phyloP scores from a whole-genome alignment of 53 echinoderm and acorn worm species.

The Patiria pectinifera region DNA sequence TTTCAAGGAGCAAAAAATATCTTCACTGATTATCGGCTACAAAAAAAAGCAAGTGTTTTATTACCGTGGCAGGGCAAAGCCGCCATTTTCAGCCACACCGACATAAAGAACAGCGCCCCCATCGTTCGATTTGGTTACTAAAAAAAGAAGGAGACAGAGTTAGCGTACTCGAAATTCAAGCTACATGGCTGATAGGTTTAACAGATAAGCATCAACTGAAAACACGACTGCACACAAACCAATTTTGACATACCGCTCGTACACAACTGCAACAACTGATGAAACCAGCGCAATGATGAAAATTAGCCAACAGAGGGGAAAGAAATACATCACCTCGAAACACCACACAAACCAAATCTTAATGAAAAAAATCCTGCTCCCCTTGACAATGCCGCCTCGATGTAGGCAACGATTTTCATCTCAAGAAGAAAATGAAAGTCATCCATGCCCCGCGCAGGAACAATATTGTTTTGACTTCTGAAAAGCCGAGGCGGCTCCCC shows the following conservation, averaged over 20 bases:
- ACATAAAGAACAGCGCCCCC: slow-evolving; percentile 42
- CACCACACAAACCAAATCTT: slow-evolving; percentile 41
- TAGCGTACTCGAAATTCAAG: background rate
- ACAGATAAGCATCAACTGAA: slow-evolving; percentile 5
- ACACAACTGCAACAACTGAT: slow-evolving; percentile 44
- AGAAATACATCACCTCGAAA: background rate
- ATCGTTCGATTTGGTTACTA: background rate
- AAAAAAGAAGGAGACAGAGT: background rate
- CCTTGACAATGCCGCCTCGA: slow-evolving; percentile 30
- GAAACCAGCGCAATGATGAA: slow-evolving; percentile 39
- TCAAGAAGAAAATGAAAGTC: slow-evolving; percentile 16
- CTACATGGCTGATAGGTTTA: background rate
- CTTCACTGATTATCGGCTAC: too few species aligned
- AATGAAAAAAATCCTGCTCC: slow-evolving; percentile 44
- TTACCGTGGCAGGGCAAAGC: too few species aligned
- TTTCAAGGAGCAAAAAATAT: too few species aligned
- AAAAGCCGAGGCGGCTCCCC: slow-evolving; percentile 56
- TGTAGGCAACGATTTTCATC: background rate
- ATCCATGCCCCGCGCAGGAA: background rate
- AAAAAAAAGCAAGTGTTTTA: too few species aligned
- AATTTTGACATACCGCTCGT: slow-evolving; percentile 31
- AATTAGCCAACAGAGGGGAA: slow-evolving; percentile 34
- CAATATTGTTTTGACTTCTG: slow-evolving; percentile 69
- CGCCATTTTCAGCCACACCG: background rate
- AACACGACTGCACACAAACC: slow-evolving; percentile 34